A percentile compares a stretch with the other conserved stretches of the same genome.
Conservation (phyloP, 2,888 invertebrate genomes). For the Sarcophaga rosellei region DNA sequence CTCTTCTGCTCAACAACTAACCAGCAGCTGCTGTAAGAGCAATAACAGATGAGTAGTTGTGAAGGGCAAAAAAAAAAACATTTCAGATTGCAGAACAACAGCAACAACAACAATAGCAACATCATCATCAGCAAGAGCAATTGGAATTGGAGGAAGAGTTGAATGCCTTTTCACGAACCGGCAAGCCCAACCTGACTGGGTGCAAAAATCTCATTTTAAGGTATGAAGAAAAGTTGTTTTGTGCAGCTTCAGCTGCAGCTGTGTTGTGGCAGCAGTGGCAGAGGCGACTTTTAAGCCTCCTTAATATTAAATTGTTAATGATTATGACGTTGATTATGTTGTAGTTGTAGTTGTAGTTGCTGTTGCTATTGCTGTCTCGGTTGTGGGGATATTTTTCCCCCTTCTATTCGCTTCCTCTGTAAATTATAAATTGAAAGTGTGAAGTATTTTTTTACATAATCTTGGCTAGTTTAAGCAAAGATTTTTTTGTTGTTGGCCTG, state of each 20-base stretch:
- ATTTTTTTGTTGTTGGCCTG: background rate
- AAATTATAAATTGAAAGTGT: constrained; percentile 59
- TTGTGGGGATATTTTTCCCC: constrained; percentile 29
- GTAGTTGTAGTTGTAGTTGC: background rate
- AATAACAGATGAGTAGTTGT: background rate
- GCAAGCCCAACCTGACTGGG: no score
- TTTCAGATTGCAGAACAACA: constrained; percentile 56
- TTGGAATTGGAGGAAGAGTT: constrained; percentile 55
- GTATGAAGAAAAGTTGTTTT: constrained; percentile 52
- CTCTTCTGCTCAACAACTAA: constrained; percentile 17
- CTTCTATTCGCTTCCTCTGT: constrained; percentile 16
- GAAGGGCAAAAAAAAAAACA: constrained; percentile 34
- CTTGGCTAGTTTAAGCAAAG: constrained; percentile 14
- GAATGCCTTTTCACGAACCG: constrained; percentile 42
- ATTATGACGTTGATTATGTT: constrained; percentile 27
- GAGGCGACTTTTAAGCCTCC: no score
- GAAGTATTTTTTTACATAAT: constrained; percentile 47
- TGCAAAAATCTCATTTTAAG: background rate
- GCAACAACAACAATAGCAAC: background rate
- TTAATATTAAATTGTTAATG: background rate
- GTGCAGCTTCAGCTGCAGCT: constrained; percentile 36
- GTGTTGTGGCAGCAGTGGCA: background rate
- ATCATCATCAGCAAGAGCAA: constrained; percentile 22
- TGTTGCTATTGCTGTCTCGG: constrained; percentile 19
- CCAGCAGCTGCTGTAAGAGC: background rate